phyloP scores from a whole-genome alignment of 2,888 invertebrate species.

The Noctua fimbriata region DNA sequence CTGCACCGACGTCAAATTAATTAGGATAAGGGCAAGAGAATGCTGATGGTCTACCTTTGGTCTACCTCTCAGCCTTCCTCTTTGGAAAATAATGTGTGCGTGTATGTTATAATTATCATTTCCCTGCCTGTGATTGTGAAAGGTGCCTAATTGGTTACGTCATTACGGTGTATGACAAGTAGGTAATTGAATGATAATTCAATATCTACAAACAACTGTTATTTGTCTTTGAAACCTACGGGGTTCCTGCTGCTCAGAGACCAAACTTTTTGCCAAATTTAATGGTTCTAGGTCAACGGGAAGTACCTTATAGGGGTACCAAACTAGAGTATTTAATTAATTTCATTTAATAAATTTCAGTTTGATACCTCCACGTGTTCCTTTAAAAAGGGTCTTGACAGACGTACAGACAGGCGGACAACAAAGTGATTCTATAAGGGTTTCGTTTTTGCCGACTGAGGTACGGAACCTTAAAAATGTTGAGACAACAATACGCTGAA shows the following conservation, averaged over 20 bases:
- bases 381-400: no score
- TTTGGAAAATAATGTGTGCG: not conserved
- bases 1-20: no score
- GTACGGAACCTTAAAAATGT: no score
- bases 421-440: no score
- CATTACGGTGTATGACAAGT: not conserved
- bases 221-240: not conserved
- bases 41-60: not conserved
- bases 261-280: not conserved
- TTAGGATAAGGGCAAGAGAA: not conserved
- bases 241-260: not conserved
- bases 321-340: no score
- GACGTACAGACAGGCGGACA: no score
- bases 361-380: no score
- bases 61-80: not conserved
- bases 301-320: no score
- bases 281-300: no score
- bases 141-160: conserved; percentile 3
- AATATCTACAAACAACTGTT: not conserved
- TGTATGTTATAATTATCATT: not conserved
- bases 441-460: no score
- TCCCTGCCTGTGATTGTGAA: conserved; percentile 6
- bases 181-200: not conserved
- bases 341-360: no score
- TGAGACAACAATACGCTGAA: no score